Evolutionary conservation across 2,888 invertebrate genomes (phyloP).

Genomic region (Agonopterix heracliana): DNA sequence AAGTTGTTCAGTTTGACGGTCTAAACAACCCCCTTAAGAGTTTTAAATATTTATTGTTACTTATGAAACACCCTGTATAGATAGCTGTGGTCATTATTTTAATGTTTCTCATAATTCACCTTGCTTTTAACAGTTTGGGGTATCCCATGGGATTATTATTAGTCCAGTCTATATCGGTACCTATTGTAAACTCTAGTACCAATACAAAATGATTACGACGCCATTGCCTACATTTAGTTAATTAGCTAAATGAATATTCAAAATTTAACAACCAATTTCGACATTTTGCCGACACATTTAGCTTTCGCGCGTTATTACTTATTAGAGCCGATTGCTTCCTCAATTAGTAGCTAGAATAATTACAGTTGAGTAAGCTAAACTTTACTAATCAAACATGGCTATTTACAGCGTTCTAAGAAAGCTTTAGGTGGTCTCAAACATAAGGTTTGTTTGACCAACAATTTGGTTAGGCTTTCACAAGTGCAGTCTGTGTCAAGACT

Average conservation of each 20-base stretch:
- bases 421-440: slow-evolving; percentile 72
- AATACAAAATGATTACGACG: not conserved
- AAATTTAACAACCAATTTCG: no score
- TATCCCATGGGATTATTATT: no score
- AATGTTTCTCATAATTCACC: no score
- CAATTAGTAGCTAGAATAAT: slow-evolving; percentile 19
- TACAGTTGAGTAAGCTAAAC: slow-evolving; percentile 1
- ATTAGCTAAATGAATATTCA: no score
- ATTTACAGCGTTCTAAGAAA: slow-evolving; percentile 37
- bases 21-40: no score
- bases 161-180: no score
- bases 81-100: no score
- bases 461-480: slow-evolving; percentile 7
- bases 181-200: no score
- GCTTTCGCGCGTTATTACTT: slow-evolving; percentile 1
- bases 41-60: no score
- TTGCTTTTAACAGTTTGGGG: no score
- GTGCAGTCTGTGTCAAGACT: not conserved
- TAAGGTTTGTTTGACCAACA: slow-evolving; percentile 23
- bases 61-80: no score
- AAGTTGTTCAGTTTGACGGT: no score
- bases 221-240: not conserved
- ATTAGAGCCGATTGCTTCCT: slow-evolving; percentile 16
- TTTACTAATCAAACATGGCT: not conserved
- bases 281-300: not conserved